Evolutionary conservation across 2,888 invertebrate species (phyloP).

Genomic region (Drosophila cognata): DNA sequence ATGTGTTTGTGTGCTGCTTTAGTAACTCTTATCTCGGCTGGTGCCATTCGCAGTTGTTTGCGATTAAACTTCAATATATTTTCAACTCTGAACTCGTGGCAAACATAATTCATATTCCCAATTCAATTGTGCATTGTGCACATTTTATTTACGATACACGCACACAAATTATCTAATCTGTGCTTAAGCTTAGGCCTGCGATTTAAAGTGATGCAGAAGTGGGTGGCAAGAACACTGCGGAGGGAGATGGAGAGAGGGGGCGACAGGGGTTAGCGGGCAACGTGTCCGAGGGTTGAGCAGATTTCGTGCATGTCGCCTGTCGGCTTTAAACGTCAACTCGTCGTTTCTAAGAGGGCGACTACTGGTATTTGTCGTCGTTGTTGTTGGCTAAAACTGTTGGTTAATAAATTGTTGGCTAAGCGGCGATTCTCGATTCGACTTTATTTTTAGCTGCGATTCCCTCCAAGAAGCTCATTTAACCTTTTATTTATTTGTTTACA

Average conservation of each 20-base stretch:
- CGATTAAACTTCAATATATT: constrained; percentile 30
- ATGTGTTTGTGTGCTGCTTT: constrained; percentile 1
- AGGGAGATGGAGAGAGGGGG: neutral
- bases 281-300: constrained; percentile 50
- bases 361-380: constrained; percentile 40
- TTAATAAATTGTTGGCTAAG: constrained; percentile 64
- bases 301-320: constrained; percentile 72
- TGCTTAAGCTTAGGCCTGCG: constrained; percentile 59
- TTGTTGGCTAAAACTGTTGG: constrained; percentile 15
- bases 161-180: constrained; percentile 46
- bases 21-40: constrained; percentile 34
- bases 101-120: constrained; percentile 49
- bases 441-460: constrained; percentile 16
- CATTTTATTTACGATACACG: constrained; percentile 44
- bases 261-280: neutral
- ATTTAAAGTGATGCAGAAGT: constrained; percentile 42
- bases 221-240: neutral
- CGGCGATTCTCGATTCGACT: constrained; percentile 38
- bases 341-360: constrained; percentile 41
- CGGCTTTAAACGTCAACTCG: constrained; percentile 71
- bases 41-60: constrained; percentile 34
- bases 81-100: constrained; percentile 6
- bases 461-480: constrained; percentile 16
- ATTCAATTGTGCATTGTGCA: constrained; percentile 45
- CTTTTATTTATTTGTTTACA: constrained; percentile 49